Percentiles rank a stretch among this genome's conserved stretches.
Conservation (phyloP, 2,113 vertebrate genomes). For the Hydrochoerus hydrochaeris region DNA sequence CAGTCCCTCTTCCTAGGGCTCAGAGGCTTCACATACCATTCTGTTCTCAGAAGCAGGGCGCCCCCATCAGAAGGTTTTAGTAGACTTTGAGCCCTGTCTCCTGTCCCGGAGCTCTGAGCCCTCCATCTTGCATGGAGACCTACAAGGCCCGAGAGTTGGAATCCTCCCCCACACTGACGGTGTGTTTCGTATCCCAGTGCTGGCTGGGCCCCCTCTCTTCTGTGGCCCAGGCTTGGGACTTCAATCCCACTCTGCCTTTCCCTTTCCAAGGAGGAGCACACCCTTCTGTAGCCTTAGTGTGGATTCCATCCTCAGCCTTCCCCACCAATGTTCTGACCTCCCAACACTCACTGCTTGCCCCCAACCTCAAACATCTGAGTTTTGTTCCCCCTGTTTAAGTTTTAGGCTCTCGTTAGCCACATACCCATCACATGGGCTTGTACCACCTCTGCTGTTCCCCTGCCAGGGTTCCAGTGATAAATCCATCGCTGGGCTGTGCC, state of each 20-base stretch:
- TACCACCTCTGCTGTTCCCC: neutral
- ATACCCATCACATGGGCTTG: neutral
- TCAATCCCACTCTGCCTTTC: neutral
- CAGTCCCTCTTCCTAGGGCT: neutral
- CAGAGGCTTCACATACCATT: neutral
- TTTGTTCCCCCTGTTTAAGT: neutral
- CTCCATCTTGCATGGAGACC: neutral
- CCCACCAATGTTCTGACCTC: neutral
- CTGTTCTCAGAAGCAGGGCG: conserved; percentile 10
- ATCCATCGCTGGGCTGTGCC: neutral
- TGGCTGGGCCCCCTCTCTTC: neutral
- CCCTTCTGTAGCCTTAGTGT: neutral
- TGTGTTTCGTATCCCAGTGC: neutral
- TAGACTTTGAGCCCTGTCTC: conserved; percentile 11
- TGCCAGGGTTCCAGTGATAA: neutral
- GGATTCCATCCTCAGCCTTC: neutral
- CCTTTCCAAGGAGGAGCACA: neutral
- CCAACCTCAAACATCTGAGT: neutral
- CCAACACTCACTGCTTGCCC: neutral
- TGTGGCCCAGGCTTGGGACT: neutral
- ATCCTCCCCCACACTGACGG: neutral
- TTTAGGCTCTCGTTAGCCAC: neutral
- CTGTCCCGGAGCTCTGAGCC: neutral
- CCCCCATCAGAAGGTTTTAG: neutral
- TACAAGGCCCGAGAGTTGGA: neutral